phyloP scores from a whole-genome alignment of 1,140 invertebrate species.

The Homalodisca vitripennis region DNA sequence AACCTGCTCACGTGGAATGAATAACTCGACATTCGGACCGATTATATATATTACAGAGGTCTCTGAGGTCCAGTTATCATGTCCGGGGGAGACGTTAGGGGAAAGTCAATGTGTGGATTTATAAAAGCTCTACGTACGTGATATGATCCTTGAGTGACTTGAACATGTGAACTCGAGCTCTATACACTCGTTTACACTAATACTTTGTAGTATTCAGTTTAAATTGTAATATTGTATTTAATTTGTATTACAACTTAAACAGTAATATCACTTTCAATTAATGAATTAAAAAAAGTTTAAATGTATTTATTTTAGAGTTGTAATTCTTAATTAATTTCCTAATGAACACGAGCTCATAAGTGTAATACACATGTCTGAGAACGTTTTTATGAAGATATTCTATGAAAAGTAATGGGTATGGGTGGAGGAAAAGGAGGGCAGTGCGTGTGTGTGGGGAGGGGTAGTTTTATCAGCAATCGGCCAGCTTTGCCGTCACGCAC shows the following conservation, averaged over 20 bases:
- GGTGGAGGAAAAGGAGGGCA: neutral
- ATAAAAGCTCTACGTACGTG: conserved; percentile 4
- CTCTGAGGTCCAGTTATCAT: neutral
- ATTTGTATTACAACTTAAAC: no score
- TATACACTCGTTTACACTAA: no score
- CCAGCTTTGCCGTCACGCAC: neutral
- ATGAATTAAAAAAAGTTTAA: no score
- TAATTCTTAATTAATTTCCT: no score
- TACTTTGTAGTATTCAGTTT: no score
- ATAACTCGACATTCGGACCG: conserved; percentile 21
- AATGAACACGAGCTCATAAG: no score
- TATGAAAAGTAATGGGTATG: neutral
- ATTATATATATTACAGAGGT: conserved; percentile 22
- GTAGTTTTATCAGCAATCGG: neutral
- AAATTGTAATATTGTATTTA: no score
- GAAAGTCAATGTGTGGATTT: conserved; percentile 12
- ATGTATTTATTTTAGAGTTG: no score
- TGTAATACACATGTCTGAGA: neutral
- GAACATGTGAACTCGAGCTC: neutral
- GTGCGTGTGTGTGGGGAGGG: neutral
- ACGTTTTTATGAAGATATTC: conserved; percentile 18
- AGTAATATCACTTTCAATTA: no score
- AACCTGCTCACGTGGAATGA: conserved; percentile 24
- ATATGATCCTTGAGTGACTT: neutral
- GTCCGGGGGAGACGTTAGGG: neutral